Evolutionary conservation across 2,888 invertebrate genomes (phyloP), one percentile per base, ranked within the genome.

Genomic region (Rhyacophila evoluta): DNA sequence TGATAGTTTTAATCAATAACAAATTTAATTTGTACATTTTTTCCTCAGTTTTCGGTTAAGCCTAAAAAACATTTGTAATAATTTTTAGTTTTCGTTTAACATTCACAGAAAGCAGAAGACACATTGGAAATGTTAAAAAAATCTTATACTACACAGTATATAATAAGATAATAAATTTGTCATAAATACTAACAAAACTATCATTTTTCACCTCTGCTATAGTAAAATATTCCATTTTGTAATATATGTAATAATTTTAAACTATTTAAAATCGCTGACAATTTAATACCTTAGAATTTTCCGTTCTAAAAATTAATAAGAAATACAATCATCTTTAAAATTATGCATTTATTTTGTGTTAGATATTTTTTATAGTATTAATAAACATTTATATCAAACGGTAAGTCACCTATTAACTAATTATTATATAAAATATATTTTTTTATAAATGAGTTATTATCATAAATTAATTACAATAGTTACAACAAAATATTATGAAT

Each of bases 21-120:
- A 55, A 55, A 55, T 33, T 55, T 25, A 25, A 55, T 55, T 55
- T 55, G 55, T 55, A 55, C 55, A 55, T 55, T 55, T 55, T 55
- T 41, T 55, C 19, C 19, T 55, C 55, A 55, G 55, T 19, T 55
- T 25, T 55, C 55, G 10, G 29, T 19, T 19, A 8, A 19, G 25
- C 55, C 10, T 55, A 55, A 55, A 55, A 25, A 55, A 1, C 19
- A 55, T 55, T 55, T 55, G 55, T 55, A 19, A 55, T 15, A 55
- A 55, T n/a, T 55, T 39, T 55, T 8, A 55, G 55, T 25, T 25
- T 55, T 10, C 10, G 19, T 19, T 55, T 8, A 55, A 55, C 19
- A 55, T 25, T 55, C 55, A 10, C 19, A 55, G 55, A 55, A 25
- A 55, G 25, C 55, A 55, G 55, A 55, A 55, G 55, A 55, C 55